Evolutionary conservation across 2,888 invertebrate genomes (phyloP), one percentile per base, ranked within the genome.

Genomic region (Stratiomys singularior): DNA sequence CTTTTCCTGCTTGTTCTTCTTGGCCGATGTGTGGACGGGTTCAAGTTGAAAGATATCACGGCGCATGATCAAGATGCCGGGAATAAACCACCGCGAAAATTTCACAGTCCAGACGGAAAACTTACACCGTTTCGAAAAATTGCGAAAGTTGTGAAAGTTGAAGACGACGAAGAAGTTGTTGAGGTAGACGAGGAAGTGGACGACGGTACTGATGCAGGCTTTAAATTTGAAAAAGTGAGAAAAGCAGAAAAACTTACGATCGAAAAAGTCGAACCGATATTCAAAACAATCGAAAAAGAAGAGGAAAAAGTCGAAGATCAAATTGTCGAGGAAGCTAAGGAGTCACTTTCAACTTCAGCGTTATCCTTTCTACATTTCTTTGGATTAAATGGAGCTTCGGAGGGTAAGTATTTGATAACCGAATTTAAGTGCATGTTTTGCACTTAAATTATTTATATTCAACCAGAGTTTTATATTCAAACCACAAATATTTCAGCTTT

Each of bases 81-180:
- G 47, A 67, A 69, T 72, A 56, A 77, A 46, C 63, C 52, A 44
- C 64, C 63, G 18, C 44, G 46, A 47, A 46, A 77, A 60, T 18
- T 44, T 60, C 58, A 25, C 2, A 64, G 76, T 67, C 46, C 11
- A 1, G 64, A 44, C 44, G 66, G 56, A 13, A 76, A 66, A 18
- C 23, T 69, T n/a, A 23, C 46, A 77, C 69, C 85, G 80, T 86
- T 86, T 82, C 85, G 83, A 78, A 84, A 84, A 83, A 83, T 86
- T 64, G 83, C 83, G 77, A 84, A 85, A 69, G 77, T 84, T 76
- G 81, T 82, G 56, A 77, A 81, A 3, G 80, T 82, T 18, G 82
- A 83, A 25, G 83, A 82, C n/a, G 83, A 82, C 60, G 82, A 76
- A 13, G 76, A 76, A 2, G 74, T 60, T 18, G 67, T 30, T 5